A percentile compares a stretch with the other conserved stretches of the same genome.
Evolutionary conservation across 2,888 invertebrate genomes (phyloP).

Genomic region (Antheraea yamamai): DNA sequence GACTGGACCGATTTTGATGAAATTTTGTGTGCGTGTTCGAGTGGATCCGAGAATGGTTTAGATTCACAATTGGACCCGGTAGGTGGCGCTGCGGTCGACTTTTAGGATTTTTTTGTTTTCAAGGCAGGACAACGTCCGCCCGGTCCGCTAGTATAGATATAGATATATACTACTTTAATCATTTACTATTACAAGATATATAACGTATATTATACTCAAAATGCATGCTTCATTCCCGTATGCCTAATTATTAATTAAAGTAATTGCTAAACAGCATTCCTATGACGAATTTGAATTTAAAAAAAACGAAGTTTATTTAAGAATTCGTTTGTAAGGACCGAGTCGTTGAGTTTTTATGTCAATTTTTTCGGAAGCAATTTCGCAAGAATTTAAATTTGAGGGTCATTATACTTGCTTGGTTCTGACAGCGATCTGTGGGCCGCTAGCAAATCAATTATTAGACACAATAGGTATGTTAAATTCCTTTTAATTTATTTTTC

Average conservation of each 20-base stretch:
- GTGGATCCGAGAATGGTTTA: too few species aligned
- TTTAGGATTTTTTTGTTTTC: too few species aligned
- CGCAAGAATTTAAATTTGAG: conserved; percentile 9
- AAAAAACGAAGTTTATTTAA: neutral
- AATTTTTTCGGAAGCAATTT: conserved; percentile 5
- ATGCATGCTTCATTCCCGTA: neutral
- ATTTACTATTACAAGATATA: too few species aligned
- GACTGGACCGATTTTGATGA: too few species aligned
- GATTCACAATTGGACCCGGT: too few species aligned
- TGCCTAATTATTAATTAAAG: neutral
- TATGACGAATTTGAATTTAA: neutral
- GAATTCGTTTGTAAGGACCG: conserved; percentile 2
- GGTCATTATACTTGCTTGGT: conserved; percentile 4
- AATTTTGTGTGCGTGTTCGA: too few species aligned
- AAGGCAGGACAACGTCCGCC: too few species aligned
- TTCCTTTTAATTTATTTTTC: neutral
- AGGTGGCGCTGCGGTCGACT: too few species aligned
- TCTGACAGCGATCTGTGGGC: neutral
- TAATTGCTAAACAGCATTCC: neutral
- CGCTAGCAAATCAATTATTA: neutral
- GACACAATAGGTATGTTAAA: neutral
- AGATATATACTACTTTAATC: neutral
- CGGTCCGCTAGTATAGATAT: too few species aligned
- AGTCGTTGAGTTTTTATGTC: neutral
- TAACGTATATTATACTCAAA: neutral